Conservation (phyloP, 2,113 vertebrate species). For the Synodontis membranacea region DNA sequence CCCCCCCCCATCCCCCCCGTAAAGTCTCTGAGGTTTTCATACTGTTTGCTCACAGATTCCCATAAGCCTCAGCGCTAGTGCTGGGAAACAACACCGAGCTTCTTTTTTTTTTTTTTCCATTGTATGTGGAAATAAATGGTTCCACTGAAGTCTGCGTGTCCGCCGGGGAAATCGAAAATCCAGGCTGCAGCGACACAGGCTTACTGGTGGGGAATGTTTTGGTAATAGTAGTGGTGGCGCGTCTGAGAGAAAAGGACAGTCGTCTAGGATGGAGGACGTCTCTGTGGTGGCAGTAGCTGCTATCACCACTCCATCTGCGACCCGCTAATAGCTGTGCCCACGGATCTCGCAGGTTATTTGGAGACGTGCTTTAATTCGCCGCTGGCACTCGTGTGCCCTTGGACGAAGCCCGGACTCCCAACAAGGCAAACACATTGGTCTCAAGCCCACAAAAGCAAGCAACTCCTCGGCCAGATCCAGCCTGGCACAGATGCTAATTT, state of each 20-base stretch:
- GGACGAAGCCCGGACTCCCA: slow-evolving; percentile 7
- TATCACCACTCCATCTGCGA: slow-evolving; percentile 6
- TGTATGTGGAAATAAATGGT: slow-evolving; percentile 13
- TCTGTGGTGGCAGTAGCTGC: not conserved
- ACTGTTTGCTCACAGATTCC: slow-evolving; percentile 38
- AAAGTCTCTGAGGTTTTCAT: slow-evolving; percentile 41
- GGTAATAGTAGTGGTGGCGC: not conserved
- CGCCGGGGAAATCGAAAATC: not conserved
- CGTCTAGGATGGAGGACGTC: not conserved
- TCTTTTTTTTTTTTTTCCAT: slow-evolving; percentile 16
- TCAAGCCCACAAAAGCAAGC: slow-evolving; percentile 1
- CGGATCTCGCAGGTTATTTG: not conserved
- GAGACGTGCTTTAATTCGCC: slow-evolving; percentile 16
- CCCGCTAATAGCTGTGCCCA: slow-evolving; percentile 1
- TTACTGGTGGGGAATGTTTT: not conserved
- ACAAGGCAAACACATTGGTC: slow-evolving; percentile 2
- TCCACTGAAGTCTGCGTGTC: not conserved
- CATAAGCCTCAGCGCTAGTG: slow-evolving; percentile 15
- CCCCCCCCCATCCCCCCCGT: not conserved
- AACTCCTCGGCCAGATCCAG: slow-evolving; percentile 3
- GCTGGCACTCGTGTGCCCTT: not conserved
- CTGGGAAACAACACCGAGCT: not conserved
- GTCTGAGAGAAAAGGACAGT: not conserved
- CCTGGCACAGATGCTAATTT: slow-evolving; percentile 8
- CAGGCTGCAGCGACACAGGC: not conserved